Evolutionary conservation across 2,888 invertebrate species (phyloP).

Genomic region (Prosopocoilus inquinatus): DNA sequence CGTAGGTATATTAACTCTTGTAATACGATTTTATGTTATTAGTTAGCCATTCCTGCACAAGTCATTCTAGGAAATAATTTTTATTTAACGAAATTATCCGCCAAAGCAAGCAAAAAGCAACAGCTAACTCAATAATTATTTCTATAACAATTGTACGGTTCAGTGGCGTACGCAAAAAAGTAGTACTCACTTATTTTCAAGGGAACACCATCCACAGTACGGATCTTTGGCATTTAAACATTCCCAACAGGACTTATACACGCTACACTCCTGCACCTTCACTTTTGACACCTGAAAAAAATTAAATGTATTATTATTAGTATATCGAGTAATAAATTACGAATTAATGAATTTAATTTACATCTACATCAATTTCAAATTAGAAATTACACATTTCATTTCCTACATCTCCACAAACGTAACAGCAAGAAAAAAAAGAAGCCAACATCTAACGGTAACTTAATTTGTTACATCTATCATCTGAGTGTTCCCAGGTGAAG

Average conservation of each 20-base stretch:
- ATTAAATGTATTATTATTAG: conserved; percentile 16
- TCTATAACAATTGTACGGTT: not conserved
- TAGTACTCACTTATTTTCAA: conserved; percentile 77
- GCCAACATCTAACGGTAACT: too few relatives aligned
- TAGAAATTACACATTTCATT: too few relatives aligned
- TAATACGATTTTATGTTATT: conserved; percentile 12
- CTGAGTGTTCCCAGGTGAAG: too few relatives aligned
- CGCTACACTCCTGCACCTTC: conserved; percentile 90
- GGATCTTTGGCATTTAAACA: conserved; percentile 94
- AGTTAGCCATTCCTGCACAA: not conserved
- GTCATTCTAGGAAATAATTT: not conserved
- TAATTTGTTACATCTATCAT: too few relatives aligned
- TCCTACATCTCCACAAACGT: too few relatives aligned
- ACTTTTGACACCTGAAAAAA: conserved; percentile 73
- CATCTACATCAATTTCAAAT: too few relatives aligned
- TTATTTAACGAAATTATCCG: too few relatives aligned
- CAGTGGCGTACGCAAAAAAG: not conserved
- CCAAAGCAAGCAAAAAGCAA: not conserved
- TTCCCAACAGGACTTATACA: conserved; percentile 86
- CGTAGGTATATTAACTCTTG: conserved; percentile 28
- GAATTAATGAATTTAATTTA: too few relatives aligned
- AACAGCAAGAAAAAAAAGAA: too few relatives aligned
- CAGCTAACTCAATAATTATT: not conserved
- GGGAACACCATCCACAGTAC: conserved; percentile 96
- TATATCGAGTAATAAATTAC: too few relatives aligned